These are phyloP conservation scores for Scolopax bukidnonensis DNA, from an alignment of 2,797 vertebrate genomes.

Conservation along the genomic window DNA sequence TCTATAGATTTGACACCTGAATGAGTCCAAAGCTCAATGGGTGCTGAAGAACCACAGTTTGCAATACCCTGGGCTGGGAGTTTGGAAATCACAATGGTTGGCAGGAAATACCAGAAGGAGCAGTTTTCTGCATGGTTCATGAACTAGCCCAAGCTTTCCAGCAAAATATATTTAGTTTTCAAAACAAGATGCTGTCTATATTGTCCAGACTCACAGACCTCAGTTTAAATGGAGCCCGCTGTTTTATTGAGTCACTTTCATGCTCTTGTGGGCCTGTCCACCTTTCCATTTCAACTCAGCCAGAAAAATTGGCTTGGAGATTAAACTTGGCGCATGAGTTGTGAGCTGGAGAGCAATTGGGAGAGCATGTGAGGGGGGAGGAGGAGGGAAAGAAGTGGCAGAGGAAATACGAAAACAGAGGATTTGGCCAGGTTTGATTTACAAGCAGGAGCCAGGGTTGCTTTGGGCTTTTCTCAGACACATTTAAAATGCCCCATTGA, in stretches of 20 bases:
- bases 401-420: background rate
- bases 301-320: conserved; percentile 30
- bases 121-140: background rate
- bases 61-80: background rate
- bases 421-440: background rate
- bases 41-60: background rate
- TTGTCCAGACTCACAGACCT: background rate
- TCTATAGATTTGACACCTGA: background rate
- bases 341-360: background rate
- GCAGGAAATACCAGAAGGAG: background rate
- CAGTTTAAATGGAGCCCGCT: background rate
- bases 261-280: background rate
- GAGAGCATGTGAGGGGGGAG: background rate
- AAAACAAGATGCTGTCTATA: background rate
- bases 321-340: background rate
- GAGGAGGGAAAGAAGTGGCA: background rate
- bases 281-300: conserved; percentile 29
- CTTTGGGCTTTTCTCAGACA: background rate
- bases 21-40: background rate
- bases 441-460: background rate
- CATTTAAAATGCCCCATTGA: background rate
- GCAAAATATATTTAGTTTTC: background rate
- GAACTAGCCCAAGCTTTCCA: background rate
- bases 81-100: background rate
- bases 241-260: conserved; percentile 30